phyloP scores from a whole-genome alignment of 2,797 vertebrate genomes.

The Lophius americanus region DNA sequence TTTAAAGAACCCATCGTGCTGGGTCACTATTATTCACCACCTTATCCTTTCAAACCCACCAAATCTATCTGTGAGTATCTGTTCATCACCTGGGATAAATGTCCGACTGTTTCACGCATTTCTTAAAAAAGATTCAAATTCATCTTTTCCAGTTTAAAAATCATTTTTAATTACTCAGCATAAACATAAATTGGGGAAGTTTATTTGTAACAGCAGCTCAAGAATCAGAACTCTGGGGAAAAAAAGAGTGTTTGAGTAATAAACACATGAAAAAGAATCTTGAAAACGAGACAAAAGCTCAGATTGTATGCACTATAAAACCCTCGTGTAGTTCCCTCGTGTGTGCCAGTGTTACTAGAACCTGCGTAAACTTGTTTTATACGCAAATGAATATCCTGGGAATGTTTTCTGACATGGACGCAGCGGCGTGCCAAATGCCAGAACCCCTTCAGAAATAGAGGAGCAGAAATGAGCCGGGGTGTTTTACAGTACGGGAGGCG shows the following conservation, averaged over 20 bases:
- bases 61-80: no score
- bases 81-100: background rate
- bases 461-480: slow-evolving; percentile 9
- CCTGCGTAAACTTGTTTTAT: slow-evolving; percentile 10
- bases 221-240: background rate
- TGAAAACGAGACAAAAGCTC: background rate
- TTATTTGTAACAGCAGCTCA: background rate
- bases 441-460: background rate
- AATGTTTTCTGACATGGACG: slow-evolving; percentile 18
- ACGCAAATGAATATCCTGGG: background rate
- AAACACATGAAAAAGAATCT: background rate
- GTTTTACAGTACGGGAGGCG: slow-evolving; percentile 11
- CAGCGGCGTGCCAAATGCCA: background rate
- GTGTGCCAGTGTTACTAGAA: background rate
- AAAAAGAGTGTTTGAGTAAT: background rate
- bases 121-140: slow-evolving; percentile 1
- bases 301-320: background rate
- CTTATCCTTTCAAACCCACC: no score
- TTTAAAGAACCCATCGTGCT: no score
- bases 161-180: background rate
- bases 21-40: no score
- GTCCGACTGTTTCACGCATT: background rate
- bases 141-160: background rate
- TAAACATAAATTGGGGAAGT: background rate
- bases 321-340: background rate